Evolutionary conservation across 2,797 vertebrate genomes (phyloP), one percentile per base, ranked within the genome.

Genomic region (Coilia nasus): DNA sequence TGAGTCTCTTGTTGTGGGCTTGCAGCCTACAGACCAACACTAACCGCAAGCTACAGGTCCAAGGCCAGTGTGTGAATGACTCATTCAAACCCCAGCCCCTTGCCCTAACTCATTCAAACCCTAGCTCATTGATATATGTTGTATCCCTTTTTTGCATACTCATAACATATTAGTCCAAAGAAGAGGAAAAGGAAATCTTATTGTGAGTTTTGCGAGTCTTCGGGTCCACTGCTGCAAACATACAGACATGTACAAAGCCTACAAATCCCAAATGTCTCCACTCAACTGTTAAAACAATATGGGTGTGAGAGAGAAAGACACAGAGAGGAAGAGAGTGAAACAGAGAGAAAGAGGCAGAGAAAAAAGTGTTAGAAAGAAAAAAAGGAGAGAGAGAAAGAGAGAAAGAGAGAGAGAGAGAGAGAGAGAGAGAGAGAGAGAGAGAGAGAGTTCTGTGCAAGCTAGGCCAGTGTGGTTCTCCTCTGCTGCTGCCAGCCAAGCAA

Each of bases 371-470:
- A 41, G 35, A 41, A 41, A 41, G 35, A 41, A 5, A 41, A 41
- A 41, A 5, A 41, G 60, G 64, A 0, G 64, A 31, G 25, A 75
- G 91, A 90, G 88, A 90, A 89, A 78, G 19, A 82, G 35, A 81
- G 75, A 80, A 9, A 83, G 57, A 82, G 17, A 83, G 81, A 67
- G 56, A 87, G 82, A 87, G 25, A 87, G 15, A 86, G 28, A 87
- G 84, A 81, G 47, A 81, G 31, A 41, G 46, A 57, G 54, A 47
- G 50, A 83, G 82, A n/a, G 59, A 46, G 57, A 17, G 92, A 91
- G 93, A 92, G 92, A 82, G 83, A 84, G 31, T 47, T 83, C 31
- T 50, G 84, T 83, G 81, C 41, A 82, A 14, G 23, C 23, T 14
- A 54, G 9, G 28, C 64, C 23, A 28, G 25, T 60, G 84, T 62